A percentile compares a stretch with the other conserved stretches of the same genome.
Conservation (phyloP, 1,140 invertebrate species). For the Pseudomyrmex gracilis region DNA sequence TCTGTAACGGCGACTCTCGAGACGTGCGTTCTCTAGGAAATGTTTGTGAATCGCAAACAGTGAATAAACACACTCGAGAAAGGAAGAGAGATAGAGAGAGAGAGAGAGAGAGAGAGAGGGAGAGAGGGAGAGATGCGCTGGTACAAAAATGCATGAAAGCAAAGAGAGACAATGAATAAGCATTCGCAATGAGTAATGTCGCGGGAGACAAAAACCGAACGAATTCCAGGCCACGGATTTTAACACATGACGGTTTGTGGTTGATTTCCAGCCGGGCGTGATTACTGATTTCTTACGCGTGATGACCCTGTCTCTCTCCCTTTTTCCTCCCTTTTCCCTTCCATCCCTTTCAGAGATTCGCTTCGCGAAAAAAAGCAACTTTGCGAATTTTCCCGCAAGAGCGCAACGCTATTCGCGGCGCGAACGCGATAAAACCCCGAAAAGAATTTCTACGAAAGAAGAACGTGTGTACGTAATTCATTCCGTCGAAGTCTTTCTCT, state of each 20-base stretch:
- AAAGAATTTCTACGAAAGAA: too few species aligned
- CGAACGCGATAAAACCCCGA: not conserved
- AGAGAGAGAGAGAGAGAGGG: too few species aligned
- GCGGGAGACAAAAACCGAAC: slow-evolving; percentile 45
- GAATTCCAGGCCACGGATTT: slow-evolving; percentile 64
- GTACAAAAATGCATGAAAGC: too few species aligned
- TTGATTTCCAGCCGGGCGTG: slow-evolving; percentile 52
- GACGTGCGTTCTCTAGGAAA: too few species aligned
- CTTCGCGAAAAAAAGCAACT: slow-evolving; percentile 1
- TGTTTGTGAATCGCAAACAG: too few species aligned
- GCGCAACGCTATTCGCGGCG: not conserved
- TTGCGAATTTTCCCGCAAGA: not conserved
- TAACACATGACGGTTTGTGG: slow-evolving; percentile 52
- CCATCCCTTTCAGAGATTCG: slow-evolving; percentile 13
- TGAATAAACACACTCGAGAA: too few species aligned
- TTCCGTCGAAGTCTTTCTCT: too few species aligned
- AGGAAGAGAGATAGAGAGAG: too few species aligned
- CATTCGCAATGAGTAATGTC: slow-evolving; percentile 35
- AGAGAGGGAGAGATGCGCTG: too few species aligned
- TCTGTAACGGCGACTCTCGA: too few species aligned
- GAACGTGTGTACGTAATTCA: too few species aligned
- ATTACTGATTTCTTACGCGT: slow-evolving; percentile 40
- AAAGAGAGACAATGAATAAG: slow-evolving; percentile 16
- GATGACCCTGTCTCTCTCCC: not conserved
- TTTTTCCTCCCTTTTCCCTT: slow-evolving; percentile 52